Percentiles rank a stretch among this genome's conserved stretches.
phyloP scores from a whole-genome alignment of 2,888 invertebrate genomes.

The Drosophila sordidapex region DNA sequence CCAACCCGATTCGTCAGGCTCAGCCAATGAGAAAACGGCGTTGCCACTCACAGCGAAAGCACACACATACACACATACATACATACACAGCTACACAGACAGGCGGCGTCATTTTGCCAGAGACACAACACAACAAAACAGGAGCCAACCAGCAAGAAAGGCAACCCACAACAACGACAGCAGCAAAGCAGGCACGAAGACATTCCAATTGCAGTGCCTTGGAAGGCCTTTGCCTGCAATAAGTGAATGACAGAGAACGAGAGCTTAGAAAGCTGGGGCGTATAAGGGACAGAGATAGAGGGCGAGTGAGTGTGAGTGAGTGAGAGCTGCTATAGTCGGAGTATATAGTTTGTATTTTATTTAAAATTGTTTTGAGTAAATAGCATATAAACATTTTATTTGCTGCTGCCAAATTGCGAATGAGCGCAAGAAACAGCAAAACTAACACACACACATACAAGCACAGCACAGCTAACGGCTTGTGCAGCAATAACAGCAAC shows the following conservation, averaged over 20 bases:
- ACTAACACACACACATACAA: neutral
- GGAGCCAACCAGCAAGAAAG: conserved; percentile 75
- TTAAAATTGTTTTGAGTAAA: conserved; percentile 80
- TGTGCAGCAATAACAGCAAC: conserved; percentile 50
- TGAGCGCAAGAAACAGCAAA: conserved; percentile 33
- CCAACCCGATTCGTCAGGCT: conserved; percentile 74
- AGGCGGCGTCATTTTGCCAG: conserved; percentile 75
- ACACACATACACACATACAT: conserved; percentile 52
- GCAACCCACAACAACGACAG: conserved; percentile 62
- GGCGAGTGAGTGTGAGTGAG: conserved; percentile 19
- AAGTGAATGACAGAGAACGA: conserved; percentile 24
- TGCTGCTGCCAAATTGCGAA: conserved; percentile 71
- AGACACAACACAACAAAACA: conserved; percentile 79
- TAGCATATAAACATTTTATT: conserved; percentile 81
- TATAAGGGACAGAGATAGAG: conserved; percentile 11
- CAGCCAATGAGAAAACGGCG: conserved; percentile 78
- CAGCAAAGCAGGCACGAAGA: conserved; percentile 64
- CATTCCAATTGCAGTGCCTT: conserved; percentile 78
- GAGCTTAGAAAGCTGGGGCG: conserved; percentile 17
- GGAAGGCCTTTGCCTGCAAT: conserved; percentile 60
- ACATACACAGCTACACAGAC: conserved; percentile 69
- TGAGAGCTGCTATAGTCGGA: neutral
- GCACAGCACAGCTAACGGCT: conserved; percentile 33
- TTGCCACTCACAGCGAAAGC: conserved; percentile 30
- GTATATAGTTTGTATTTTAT: conserved; percentile 72